phyloP scores from a whole-genome alignment of 2,797 vertebrate genomes.

The Helostoma temminkii region DNA sequence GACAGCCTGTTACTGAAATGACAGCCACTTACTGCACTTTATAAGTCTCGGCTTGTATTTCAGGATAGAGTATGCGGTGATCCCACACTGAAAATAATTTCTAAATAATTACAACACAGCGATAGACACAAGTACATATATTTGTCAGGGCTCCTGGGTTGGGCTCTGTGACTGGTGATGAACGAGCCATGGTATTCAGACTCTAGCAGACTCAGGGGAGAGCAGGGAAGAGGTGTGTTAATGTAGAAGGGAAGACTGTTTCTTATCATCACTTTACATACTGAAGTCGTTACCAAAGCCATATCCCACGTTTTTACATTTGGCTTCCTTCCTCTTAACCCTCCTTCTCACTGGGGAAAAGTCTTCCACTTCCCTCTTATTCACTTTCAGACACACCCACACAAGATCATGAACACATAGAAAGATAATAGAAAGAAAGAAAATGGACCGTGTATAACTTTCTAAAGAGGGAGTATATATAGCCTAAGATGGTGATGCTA shows the following conservation, averaged over 20 bases:
- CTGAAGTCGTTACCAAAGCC: conserved; percentile 27
- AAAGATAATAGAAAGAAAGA: conserved; percentile 7
- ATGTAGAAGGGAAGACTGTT: background rate
- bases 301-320: conserved; percentile 35
- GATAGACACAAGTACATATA: conserved; percentile 13
- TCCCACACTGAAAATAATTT: conserved; percentile 13
- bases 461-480: background rate
- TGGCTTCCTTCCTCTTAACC: conserved; percentile 20
- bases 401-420: conserved; percentile 1
- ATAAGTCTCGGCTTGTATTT: conserved; percentile 16
- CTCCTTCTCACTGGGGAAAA: conserved; percentile 2
- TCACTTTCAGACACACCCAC: conserved; percentile 25
- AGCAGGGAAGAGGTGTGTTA: conserved; percentile 9
- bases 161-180: conserved; percentile 14
- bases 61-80: background rate
- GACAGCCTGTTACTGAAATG: conserved; percentile 16
- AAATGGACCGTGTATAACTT: background rate
- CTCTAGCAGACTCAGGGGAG: background rate
- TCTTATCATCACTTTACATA: conserved; percentile 33
- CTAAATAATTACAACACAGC: background rate
- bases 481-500: background rate
- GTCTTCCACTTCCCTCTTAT: background rate
- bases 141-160: conserved; percentile 35
- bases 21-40: conserved; percentile 17
- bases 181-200: conserved; percentile 12